phyloP scores from a whole-genome alignment of 1,140 invertebrate genomes.

The Drosophila kikkawai region DNA sequence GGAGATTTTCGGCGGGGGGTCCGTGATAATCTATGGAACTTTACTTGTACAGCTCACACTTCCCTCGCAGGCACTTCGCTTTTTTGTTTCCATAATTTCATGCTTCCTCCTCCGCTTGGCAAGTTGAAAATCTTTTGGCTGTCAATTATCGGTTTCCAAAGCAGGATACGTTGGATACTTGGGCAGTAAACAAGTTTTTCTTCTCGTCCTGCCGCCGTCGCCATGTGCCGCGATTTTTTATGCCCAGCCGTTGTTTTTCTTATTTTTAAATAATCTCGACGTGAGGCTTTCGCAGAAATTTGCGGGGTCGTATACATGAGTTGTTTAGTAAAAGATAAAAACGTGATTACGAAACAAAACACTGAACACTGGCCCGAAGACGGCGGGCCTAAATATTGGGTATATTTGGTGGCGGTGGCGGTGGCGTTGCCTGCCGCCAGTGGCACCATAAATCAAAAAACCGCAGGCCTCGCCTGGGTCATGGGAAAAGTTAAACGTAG shows the following conservation, averaged over 20 bases:
- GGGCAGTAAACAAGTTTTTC: conserved; percentile 32
- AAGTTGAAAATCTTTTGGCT: conserved; percentile 19
- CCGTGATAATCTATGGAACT: conserved; percentile 6
- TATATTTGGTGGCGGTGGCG: conserved; percentile 29
- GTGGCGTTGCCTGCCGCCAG: conserved; percentile 57
- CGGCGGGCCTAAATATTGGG: conserved; percentile 32
- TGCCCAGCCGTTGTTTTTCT: conserved; percentile 11
- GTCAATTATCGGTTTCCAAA: conserved; percentile 42
- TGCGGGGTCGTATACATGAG: conserved; percentile 27
- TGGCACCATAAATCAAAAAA: conserved; percentile 75
- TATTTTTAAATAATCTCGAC: conserved; percentile 44
- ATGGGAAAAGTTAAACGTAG: conserved; percentile 52
- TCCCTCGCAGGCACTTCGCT: neutral
- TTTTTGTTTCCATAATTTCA: conserved; percentile 16
- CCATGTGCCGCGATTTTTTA: conserved; percentile 13
- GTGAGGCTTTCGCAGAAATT: conserved; percentile 16
- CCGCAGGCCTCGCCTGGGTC: conserved; percentile 48
- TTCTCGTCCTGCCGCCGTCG: neutral
- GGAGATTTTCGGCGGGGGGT: neutral
- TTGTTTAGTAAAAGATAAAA: conserved; percentile 69
- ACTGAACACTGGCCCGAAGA: conserved; percentile 43
- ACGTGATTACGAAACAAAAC: conserved; percentile 73
- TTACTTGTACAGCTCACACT: conserved; percentile 4
- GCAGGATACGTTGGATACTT: conserved; percentile 13
- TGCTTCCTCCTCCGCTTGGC: neutral